Conservation (phyloP, 2,113 vertebrate genomes). For the Nothocercus nigrocapillus region DNA sequence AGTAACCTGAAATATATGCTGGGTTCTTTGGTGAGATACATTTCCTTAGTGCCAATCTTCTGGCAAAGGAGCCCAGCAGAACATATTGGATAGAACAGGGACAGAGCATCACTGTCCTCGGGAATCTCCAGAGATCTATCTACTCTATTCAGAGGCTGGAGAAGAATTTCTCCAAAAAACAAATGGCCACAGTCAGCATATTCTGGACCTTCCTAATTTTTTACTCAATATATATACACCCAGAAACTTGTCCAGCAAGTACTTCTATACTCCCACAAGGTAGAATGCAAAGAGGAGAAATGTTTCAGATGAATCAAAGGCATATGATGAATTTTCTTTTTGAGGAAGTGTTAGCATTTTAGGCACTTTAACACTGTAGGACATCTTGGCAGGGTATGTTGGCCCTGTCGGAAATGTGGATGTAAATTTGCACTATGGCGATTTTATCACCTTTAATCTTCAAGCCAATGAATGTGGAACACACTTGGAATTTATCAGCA, state of each 20-base stretch:
- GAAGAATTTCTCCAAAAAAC: not conserved
- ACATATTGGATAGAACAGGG: not conserved
- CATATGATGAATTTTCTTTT: not conserved
- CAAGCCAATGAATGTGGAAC: not conserved
- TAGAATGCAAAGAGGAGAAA: not conserved
- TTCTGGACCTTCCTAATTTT: not conserved
- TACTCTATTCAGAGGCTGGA: not conserved
- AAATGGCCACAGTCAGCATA: not conserved
- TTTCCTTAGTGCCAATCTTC: not conserved
- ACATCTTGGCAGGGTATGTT: not conserved
- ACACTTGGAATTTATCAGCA: not conserved
- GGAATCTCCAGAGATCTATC: not conserved
- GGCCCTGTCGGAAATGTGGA: not conserved
- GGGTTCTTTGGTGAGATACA: not conserved
- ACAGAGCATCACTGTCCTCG: not conserved
- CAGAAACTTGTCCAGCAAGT: not conserved
- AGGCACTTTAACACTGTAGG: not conserved
- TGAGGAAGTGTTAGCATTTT: not conserved
- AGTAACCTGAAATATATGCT: not conserved
- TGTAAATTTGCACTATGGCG: not conserved
- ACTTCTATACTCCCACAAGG: not conserved
- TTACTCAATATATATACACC: not conserved
- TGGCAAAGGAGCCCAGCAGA: not conserved
- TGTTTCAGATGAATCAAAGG: not conserved
- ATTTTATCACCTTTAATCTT: not conserved